Evolutionary conservation across 2,888 invertebrate genomes (phyloP).

Genomic region (Poecilus cupreus): DNA sequence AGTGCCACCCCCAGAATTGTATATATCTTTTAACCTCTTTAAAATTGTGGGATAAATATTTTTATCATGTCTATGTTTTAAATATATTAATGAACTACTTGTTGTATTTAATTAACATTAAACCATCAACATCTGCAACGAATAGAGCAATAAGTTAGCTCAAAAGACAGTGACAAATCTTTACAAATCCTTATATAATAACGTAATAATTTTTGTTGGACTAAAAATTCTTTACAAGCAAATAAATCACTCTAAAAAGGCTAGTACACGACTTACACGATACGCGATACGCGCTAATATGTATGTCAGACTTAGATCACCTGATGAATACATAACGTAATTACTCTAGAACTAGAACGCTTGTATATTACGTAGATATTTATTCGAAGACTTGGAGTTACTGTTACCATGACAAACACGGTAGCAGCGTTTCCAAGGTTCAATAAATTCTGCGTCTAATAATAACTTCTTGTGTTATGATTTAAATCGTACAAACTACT

Average conservation of each 20-base stretch:
- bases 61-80: too few species aligned
- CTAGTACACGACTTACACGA: background rate
- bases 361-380: background rate
- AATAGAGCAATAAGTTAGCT: background rate
- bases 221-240: background rate
- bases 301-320: background rate
- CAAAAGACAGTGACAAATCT: background rate
- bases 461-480: background rate
- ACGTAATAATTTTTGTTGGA: background rate
- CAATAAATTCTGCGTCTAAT: background rate
- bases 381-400: background rate
- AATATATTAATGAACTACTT: too few species aligned
- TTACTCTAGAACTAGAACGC: background rate
- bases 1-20: too few species aligned
- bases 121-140: background rate
- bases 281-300: background rate
- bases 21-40: too few species aligned
- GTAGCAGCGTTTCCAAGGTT: background rate
- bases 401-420: background rate
- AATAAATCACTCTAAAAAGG: constrained; percentile 17
- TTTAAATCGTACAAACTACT: background rate
- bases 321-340: background rate
- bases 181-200: constrained; percentile 6
- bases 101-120: too few species aligned
- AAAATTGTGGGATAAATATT: too few species aligned